Conservation (phyloP, 2,797 vertebrate genomes). For the Sus cebifrons region DNA sequence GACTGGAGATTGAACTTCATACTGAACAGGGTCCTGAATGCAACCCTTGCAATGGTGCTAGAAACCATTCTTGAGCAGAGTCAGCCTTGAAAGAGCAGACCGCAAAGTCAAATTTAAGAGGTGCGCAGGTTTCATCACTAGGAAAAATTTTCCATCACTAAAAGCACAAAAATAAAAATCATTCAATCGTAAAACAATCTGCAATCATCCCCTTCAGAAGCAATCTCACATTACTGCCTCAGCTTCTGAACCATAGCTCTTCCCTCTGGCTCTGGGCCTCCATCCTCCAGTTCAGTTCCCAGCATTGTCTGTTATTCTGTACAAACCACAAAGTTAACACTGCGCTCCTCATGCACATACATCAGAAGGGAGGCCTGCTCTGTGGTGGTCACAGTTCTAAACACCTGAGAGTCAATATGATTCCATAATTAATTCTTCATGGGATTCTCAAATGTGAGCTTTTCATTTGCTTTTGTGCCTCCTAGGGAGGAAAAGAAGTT, state of each 20-base stretch:
- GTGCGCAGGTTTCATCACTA: not conserved
- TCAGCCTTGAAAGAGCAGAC: not conserved
- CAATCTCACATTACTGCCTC: not conserved
- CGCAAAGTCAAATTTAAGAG: not conserved
- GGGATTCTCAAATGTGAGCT: not conserved
- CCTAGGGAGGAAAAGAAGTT: not conserved
- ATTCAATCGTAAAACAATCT: not conserved
- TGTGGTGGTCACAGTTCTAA: not conserved
- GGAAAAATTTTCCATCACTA: constrained; percentile 14
- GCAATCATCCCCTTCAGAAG: not conserved
- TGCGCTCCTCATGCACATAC: rapidly evolving
- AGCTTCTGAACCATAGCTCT: not conserved
- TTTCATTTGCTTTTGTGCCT: not conserved
- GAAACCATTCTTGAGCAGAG: not conserved
- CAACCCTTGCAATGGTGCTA: not conserved
- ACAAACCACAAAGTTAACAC: not conserved
- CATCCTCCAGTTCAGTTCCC: not conserved
- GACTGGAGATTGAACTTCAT: not conserved
- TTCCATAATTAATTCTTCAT: constrained; percentile 2
- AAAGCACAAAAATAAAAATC: constrained; percentile 33
- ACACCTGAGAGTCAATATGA: not conserved
- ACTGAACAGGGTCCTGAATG: not conserved
- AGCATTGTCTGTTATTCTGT: not conserved
- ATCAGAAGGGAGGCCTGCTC: not conserved
- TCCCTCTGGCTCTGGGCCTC: not conserved